Evolutionary conservation across 2,797 vertebrate genomes (phyloP), one percentile per base, ranked within the genome.

Genomic region (Pitangus sulphuratus): DNA sequence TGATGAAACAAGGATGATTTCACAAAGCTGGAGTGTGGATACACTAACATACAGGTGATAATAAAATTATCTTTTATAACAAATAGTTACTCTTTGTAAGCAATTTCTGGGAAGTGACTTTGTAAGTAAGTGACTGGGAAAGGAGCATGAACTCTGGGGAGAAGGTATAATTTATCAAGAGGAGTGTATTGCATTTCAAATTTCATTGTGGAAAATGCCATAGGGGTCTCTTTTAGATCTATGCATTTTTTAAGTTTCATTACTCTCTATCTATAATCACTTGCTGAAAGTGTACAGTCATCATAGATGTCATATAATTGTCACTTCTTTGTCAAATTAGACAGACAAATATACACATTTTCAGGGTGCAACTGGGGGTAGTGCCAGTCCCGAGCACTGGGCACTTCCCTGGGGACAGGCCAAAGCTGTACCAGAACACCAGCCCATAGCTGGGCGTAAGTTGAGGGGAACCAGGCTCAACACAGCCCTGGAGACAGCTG

Each of bases 361-460:
- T 17, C 20, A 58, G 39, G 11, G 26, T 53, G 19, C 9, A 42
- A 1, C 30, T 39, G 16, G n/a, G 15, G 15, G 11, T 21, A 45
- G 57, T 8, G 28, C n/a, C 51, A 42, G n/a, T 12, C 31, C 21
- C 0, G 1, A 30, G n/a, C 40, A 35, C 3, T 16, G 9, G 15
- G 9, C 11, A 13, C 8, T 11, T 40, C 21, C 9, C 33, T n/a
- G 65, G 12, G 24, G 9, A 30, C 1, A 4, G 39, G 42, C 7
- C 42, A 65, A 69, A 48, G 18, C 37, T 65, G 12, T 54, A 20
- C 17, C 33, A 39, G 16, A 62, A 10, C 19, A 76, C 8, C 44
- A 68, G 33, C 19, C 56, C 11, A 14, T 20, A 25, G 13, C 12
- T 25, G 9, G 2, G 6, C 12, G 6, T 65, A 44, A 30, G 16